These are phyloP conservation scores for Anisognathus igniventris DNA, from an alignment of 2,797 vertebrate genomes.

Conservation along the genomic window DNA sequence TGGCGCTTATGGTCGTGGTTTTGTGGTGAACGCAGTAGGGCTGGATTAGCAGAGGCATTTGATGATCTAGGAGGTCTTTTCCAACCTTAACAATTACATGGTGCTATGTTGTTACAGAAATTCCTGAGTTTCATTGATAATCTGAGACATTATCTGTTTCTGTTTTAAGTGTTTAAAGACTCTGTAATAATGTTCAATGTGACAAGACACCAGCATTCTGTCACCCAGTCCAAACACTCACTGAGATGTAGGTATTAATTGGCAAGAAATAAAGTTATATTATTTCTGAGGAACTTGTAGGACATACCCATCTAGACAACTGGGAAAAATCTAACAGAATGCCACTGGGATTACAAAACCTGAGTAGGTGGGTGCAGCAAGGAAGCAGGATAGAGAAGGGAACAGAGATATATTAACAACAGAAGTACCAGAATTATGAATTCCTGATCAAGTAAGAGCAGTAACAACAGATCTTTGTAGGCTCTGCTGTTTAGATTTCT, in stretches of 20 bases:
- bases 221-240: not conserved
- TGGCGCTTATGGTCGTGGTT: not conserved
- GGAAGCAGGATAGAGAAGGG: not conserved
- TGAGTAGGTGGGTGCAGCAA: not conserved
- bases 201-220: not conserved
- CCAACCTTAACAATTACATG: not conserved
- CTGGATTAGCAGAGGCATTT: not conserved
- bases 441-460: not conserved
- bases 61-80: not conserved
- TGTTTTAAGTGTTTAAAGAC: not conserved
- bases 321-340: not conserved
- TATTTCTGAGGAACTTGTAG: not conserved
- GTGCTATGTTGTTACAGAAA: not conserved
- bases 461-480: not conserved
- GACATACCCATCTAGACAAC: not conserved
- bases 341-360: not conserved
- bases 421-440: not conserved
- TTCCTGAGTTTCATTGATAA: not conserved
- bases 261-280: not conserved
- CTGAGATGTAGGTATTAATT: not conserved
- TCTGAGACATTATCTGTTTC: not conserved
- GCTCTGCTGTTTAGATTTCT: not conserved
- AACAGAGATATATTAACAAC: not conserved
- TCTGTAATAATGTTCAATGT: not conserved
- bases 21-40: not conserved